Evolutionary conservation across 2,888 invertebrate genomes (phyloP).

Genomic region (Diarsia mendica): DNA sequence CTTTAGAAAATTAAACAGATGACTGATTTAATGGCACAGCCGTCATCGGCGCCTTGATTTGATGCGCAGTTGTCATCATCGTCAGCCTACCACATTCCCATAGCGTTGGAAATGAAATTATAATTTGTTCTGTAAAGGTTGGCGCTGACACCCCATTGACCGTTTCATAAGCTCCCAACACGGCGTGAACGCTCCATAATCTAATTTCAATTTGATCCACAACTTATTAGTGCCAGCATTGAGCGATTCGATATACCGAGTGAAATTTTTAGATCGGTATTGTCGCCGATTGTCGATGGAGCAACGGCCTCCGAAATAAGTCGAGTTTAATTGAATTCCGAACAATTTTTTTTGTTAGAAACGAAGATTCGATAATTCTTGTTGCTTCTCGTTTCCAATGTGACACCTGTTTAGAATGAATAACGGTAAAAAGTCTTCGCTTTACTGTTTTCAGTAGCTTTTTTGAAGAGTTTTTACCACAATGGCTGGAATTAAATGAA

Average conservation of each 20-base stretch:
- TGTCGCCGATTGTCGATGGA: constrained; percentile 81
- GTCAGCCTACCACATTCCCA: constrained; percentile 75
- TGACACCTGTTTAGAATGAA: constrained; percentile 71
- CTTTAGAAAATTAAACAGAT: constrained; percentile 66
- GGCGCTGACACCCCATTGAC: constrained; percentile 86
- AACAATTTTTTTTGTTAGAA: constrained; percentile 77
- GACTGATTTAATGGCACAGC: constrained; percentile 52
- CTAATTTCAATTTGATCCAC: constrained; percentile 87
- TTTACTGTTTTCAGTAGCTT: constrained; percentile 68
- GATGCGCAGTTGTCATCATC: constrained; percentile 61
- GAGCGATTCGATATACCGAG: constrained; percentile 82
- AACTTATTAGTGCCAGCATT: constrained; percentile 83
- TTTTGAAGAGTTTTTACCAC: constrained; percentile 63
- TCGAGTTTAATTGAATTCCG: constrained; percentile 87
- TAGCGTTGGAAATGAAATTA: constrained; percentile 82
- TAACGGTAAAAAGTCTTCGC: constrained; percentile 71
- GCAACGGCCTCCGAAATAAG: constrained; percentile 82
- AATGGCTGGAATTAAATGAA: constrained; percentile 60
- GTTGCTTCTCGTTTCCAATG: constrained; percentile 73
- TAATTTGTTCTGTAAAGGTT: constrained; percentile 84
- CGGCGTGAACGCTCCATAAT: constrained; percentile 86
- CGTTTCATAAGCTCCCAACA: constrained; percentile 84
- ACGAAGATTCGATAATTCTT: constrained; percentile 71
- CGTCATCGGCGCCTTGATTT: constrained; percentile 60
- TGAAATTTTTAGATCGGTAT: constrained; percentile 83